These are phyloP conservation scores for Drosophila tanythrix DNA, from an alignment of 2,888 invertebrate genomes.

Conservation along the genomic window DNA sequence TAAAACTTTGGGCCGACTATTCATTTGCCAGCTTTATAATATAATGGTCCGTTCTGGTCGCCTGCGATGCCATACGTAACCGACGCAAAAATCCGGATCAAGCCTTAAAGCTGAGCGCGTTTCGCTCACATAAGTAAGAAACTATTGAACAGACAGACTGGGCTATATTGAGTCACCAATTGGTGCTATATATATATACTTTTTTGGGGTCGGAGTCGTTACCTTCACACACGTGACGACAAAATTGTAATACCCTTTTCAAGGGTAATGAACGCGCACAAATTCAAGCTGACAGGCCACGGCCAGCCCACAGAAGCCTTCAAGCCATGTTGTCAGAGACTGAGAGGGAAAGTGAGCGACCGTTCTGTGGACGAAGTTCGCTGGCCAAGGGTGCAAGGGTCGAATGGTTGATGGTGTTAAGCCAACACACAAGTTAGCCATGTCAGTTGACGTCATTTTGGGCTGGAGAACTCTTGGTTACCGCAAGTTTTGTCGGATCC, in stretches of 20 bases:
- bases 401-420: background rate
- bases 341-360: constrained; percentile 1
- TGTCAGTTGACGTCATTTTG: constrained; percentile 56
- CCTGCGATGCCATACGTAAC: too few relatives aligned
- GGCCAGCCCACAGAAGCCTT: constrained; percentile 54
- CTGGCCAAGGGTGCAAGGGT: background rate
- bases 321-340: constrained; percentile 55
- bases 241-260: background rate
- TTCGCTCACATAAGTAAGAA: background rate
- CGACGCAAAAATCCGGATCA: background rate
- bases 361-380: background rate
- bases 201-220: background rate
- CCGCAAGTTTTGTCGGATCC: constrained; percentile 55
- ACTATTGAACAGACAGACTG: background rate
- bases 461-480: constrained; percentile 33
- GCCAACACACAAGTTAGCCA: constrained; percentile 37
- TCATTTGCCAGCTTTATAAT: too few relatives aligned
- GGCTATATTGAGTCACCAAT: background rate
- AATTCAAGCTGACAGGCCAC: constrained; percentile 68
- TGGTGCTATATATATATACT: background rate
- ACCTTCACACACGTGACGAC: background rate
- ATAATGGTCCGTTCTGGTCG: too few relatives aligned
- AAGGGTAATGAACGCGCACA: constrained; percentile 39
- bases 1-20: too few relatives aligned
- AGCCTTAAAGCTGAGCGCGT: background rate